Evolutionary conservation across 2,113 vertebrate species (phyloP).

Genomic region (Lepus americanus): DNA sequence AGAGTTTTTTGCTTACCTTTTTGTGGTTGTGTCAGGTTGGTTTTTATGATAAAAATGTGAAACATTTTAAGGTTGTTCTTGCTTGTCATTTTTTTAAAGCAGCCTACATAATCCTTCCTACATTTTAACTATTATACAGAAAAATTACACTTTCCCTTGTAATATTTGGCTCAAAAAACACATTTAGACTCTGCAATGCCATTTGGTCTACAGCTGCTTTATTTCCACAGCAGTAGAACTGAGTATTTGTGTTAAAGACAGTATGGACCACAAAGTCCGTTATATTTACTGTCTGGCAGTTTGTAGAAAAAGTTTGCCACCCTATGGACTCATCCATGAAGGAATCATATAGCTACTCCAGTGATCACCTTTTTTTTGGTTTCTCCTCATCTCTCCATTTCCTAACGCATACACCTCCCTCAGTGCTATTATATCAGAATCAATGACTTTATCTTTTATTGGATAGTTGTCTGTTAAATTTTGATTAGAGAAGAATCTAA

Average conservation of each 20-base stretch:
- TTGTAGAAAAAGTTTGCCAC: background rate
- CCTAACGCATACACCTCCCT: background rate
- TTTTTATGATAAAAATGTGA: no score
- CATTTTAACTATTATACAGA: background rate
- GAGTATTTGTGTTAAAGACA: background rate
- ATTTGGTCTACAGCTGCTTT: background rate
- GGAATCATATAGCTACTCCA: background rate
- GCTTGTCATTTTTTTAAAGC: background rate
- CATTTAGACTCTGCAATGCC: background rate
- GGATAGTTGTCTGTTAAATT: background rate
- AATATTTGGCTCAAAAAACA: background rate
- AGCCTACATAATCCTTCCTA: background rate
- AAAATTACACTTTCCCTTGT: slow-evolving; percentile 16
- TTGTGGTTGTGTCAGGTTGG: background rate
- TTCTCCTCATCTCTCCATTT: background rate
- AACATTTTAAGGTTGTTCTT: background rate
- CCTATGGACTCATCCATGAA: background rate
- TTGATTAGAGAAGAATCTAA: background rate
- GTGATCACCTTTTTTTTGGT: background rate
- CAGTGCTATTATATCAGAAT: background rate
- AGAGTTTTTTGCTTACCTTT: background rate
- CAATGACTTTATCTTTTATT: background rate
- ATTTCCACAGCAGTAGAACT: background rate
- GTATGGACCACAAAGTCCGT: background rate
- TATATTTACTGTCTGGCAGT: background rate